Percentiles rank a stretch among this genome's conserved stretches.
phyloP scores from a whole-genome alignment of 2,113 vertebrate genomes.

The Pedetes capensis region DNA sequence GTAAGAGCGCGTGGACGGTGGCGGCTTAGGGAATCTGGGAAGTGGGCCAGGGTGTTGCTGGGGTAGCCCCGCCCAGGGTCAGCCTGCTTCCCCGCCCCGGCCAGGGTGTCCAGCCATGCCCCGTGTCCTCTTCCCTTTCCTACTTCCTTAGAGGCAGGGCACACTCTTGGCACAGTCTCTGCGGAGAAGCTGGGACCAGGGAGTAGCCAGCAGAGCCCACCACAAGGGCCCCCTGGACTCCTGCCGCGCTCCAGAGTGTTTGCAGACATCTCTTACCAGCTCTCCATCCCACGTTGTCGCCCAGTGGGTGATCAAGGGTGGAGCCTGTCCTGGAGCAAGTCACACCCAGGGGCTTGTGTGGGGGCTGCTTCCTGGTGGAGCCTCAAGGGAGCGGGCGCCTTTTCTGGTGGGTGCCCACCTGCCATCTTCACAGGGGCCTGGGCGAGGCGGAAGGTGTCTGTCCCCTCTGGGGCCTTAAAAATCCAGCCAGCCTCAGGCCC shows the following conservation, averaged over 20 bases:
- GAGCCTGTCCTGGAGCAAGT: constrained; percentile 47
- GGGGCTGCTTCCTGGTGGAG: constrained; percentile 55
- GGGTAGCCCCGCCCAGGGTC: too few species aligned
- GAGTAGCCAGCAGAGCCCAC: neutral
- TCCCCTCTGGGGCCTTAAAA: neutral
- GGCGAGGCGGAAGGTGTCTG: neutral
- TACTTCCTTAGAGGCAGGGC: neutral
- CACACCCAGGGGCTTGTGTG: neutral
- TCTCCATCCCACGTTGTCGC: too few species aligned
- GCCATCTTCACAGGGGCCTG: neutral
- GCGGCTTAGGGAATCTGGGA: too few species aligned
- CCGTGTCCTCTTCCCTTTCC: neutral
- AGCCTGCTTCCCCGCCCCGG: too few species aligned
- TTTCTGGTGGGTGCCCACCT: constrained; percentile 50
- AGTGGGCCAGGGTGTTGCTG: too few species aligned
- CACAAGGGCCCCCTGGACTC: constrained; percentile 47
- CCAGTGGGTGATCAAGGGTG: too few species aligned
- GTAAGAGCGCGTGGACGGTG: constrained; percentile 58
- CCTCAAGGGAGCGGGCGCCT: constrained; percentile 19
- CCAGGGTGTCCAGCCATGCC: neutral
- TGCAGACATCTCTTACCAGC: constrained; percentile 68
- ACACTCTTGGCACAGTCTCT: neutral
- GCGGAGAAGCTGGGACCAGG: constrained; percentile 3
- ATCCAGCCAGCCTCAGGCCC: rapidly evolving
- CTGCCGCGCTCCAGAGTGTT: constrained; percentile 64